These are phyloP conservation scores for Metopolophium dirhodum DNA, from an alignment of 1,140 invertebrate genomes.

Conservation along the genomic window DNA sequence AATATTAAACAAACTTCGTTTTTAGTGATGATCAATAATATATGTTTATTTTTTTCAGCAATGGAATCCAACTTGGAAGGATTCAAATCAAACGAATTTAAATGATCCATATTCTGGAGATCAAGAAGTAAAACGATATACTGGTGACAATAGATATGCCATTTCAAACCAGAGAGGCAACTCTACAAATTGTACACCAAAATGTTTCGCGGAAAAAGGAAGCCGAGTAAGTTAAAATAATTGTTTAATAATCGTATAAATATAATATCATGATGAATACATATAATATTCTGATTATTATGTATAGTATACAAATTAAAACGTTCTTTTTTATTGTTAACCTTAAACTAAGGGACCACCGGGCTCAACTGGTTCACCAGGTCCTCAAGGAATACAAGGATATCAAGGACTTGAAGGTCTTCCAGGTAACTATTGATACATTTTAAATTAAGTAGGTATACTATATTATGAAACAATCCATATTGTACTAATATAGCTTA, in stretches of 20 bases:
- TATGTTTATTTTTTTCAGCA: background rate
- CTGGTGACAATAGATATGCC: constrained; percentile 28
- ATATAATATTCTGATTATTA: background rate
- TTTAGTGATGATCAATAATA: background rate
- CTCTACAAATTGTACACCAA: constrained; percentile 69
- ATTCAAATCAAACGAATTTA: background rate
- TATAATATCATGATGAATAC: background rate
- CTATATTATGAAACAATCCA: background rate
- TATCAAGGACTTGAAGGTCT: constrained; percentile 81
- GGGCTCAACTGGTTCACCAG: constrained; percentile 69
- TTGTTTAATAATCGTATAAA: background rate
- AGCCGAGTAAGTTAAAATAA: constrained; percentile 70
- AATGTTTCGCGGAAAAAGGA: constrained; percentile 94
- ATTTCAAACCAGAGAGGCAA: constrained; percentile 58
- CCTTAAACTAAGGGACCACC: constrained; percentile 61
- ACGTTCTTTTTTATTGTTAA: background rate
- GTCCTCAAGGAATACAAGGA: constrained; percentile 78
- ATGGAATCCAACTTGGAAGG: background rate
- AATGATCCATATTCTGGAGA: constrained; percentile 5
- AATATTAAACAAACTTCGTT: background rate
- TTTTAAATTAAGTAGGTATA: background rate
- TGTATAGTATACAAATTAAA: background rate
- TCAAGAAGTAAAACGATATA: constrained; percentile 19
- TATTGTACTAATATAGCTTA: background rate
- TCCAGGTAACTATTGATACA: constrained; percentile 60